phyloP scores from a whole-genome alignment of 2,888 invertebrate genomes.

The Euphydryas editha region DNA sequence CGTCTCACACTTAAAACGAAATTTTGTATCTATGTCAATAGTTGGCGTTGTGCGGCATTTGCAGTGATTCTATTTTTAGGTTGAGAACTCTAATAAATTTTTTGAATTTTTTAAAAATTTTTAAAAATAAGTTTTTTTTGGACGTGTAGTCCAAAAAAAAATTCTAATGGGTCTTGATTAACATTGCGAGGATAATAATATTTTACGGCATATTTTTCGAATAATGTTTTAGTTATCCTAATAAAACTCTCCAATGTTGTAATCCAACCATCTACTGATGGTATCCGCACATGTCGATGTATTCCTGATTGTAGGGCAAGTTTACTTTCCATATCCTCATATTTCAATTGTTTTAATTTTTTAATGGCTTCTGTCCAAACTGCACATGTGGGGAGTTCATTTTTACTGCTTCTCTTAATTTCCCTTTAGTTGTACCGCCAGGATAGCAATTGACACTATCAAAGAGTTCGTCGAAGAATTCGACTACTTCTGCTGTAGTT shows the following conservation, averaged over 20 bases:
- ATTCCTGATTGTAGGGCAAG: constrained; percentile 16
- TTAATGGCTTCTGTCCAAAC: constrained; percentile 37
- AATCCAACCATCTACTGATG: constrained; percentile 40
- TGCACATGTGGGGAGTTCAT: constrained; percentile 21
- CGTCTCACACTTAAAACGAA: too few species aligned
- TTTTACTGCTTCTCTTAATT: constrained; percentile 33
- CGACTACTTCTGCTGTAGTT: constrained; percentile 32
- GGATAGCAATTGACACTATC: constrained; percentile 32
- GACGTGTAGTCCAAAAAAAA: constrained; percentile 46
- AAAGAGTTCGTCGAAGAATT: constrained; percentile 36
- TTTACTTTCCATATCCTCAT: constrained; percentile 28
- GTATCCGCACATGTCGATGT: constrained; percentile 31
- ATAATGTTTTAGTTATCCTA: constrained; percentile 38
- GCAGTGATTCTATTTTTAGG: too few species aligned
- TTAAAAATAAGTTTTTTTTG: too few species aligned
- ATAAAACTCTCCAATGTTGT: constrained; percentile 42
- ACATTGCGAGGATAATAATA: constrained; percentile 41
- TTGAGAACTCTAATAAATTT: too few species aligned
- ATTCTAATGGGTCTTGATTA: constrained; percentile 46
- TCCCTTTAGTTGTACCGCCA: constrained; percentile 25
- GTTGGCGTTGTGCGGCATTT: too few species aligned
- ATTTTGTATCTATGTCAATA: too few species aligned
- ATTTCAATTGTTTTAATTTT: constrained; percentile 34
- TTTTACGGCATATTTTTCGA: constrained; percentile 35
- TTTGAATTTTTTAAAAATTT: too few species aligned